Conservation (phyloP, 2,888 invertebrate species). For the Ommatoiulus sabulosus region DNA sequence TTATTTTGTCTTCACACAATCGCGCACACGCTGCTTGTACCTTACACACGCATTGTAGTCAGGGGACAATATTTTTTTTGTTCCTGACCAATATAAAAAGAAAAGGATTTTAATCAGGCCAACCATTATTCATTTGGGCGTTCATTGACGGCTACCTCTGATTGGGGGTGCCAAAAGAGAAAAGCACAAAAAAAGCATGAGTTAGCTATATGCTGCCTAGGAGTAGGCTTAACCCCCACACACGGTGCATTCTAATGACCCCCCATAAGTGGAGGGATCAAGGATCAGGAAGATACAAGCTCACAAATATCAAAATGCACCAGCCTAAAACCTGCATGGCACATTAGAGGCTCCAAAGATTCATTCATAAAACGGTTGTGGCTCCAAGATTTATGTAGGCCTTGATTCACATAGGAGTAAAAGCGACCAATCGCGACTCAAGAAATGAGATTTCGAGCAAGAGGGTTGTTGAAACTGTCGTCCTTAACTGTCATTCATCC, state of each 20-base stretch:
- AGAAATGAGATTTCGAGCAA: background rate
- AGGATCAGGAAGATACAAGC: constrained; percentile 43
- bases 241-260: constrained; percentile 43
- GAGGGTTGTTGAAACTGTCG: constrained; percentile 6
- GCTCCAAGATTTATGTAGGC: constrained; percentile 5
- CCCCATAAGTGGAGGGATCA: constrained; percentile 36
- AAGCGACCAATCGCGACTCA: background rate
- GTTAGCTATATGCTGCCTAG: constrained; percentile 17
- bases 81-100: constrained; percentile 13
- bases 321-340: constrained; percentile 12
- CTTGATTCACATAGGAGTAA: background rate
- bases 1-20: constrained; percentile 43
- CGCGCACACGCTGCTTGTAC: constrained; percentile 17
- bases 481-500: constrained; percentile 31
- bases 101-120: constrained; percentile 43
- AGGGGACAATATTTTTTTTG: constrained; percentile 35
- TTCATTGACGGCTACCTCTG: constrained; percentile 36
- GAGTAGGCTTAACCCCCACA: constrained; percentile 38
- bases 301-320: constrained; percentile 23
- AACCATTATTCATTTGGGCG: constrained; percentile 43
- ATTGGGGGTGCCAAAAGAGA: constrained; percentile 31
- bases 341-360: background rate
- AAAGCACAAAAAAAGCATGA: constrained; percentile 38
- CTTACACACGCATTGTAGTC: constrained; percentile 13
- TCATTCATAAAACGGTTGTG: constrained; percentile 24